phyloP scores from a whole-genome alignment of 2,797 vertebrate species.

The Sus cebifrons region DNA sequence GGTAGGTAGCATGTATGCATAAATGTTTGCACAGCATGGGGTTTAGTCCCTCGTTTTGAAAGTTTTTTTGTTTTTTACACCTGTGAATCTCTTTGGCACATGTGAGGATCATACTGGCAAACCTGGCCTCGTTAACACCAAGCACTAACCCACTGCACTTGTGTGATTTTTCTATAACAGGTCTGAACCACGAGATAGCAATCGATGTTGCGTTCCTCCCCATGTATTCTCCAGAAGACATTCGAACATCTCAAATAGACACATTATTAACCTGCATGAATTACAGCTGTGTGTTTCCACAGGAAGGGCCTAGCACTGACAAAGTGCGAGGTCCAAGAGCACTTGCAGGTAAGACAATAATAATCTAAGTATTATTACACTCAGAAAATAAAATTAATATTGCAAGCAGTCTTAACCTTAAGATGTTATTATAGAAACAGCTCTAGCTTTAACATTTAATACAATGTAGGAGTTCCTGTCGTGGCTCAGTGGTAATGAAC shows the following conservation, averaged over 20 bases:
- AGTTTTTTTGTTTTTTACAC: conserved; percentile 7
- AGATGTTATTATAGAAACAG: conserved; percentile 23
- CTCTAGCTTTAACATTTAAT: conserved; percentile 50
- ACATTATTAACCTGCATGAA: conserved; percentile 91
- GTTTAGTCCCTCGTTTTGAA: conserved; percentile 37
- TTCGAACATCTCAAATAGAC: conserved; percentile 86
- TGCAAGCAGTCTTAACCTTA: conserved; percentile 51
- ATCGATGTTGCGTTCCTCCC: conserved; percentile 93
- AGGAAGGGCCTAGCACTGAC: conserved; percentile 66
- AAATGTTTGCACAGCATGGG: conserved; percentile 28
- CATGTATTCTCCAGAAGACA: conserved; percentile 90
- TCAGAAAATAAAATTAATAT: conserved; percentile 54
- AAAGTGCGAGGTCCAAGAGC: conserved; percentile 61
- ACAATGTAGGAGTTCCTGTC: neutral
- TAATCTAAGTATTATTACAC: conserved; percentile 7
- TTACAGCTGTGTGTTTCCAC: conserved; percentile 89
- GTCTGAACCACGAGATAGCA: conserved; percentile 94
- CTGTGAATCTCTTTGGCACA: neutral
- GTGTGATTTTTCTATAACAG: conserved; percentile 86
- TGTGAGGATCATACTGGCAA: conserved; percentile 40
- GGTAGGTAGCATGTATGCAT: conserved; percentile 20
- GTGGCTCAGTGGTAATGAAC: too few species aligned
- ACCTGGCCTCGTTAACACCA: conserved; percentile 3
- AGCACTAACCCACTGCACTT: conserved; percentile 13
- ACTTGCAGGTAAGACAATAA: conserved; percentile 90